Evolutionary conservation across 2,888 invertebrate genomes (phyloP).

Genomic region (Dendrolimus pini): DNA sequence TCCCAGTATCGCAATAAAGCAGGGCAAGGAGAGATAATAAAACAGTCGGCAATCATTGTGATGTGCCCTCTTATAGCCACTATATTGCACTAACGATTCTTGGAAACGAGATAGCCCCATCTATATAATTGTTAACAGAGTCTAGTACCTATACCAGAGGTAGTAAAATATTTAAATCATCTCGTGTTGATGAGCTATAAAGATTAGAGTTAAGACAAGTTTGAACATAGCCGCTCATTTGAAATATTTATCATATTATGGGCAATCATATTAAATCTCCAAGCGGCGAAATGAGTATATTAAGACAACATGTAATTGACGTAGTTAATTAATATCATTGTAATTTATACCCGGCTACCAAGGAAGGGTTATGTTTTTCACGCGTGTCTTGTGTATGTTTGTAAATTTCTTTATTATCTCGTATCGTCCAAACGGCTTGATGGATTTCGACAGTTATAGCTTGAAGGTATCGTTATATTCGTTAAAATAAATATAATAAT

Average conservation of each 20-base stretch:
- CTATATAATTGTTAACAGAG: not conserved
- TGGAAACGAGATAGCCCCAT: not conserved
- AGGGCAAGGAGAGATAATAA: constrained; percentile 26
- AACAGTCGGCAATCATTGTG: constrained; percentile 16
- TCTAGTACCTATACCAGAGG: constrained; percentile 1
- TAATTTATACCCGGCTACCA: too few relatives aligned
- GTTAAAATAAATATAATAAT: too few relatives aligned
- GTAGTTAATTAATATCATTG: too few relatives aligned
- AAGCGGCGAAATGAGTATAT: not conserved
- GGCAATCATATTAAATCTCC: not conserved
- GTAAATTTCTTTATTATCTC: too few relatives aligned
- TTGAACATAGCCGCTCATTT: not conserved
- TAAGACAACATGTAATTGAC: not conserved
- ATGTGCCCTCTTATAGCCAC: constrained; percentile 6
- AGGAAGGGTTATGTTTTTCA: too few relatives aligned
- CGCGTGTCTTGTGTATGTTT: too few relatives aligned
- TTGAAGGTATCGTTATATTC: too few relatives aligned
- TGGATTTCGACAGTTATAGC: too few relatives aligned
- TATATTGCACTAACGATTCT: constrained; percentile 1
- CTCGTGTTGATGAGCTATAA: constrained; percentile 25
- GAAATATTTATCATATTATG: not conserved
- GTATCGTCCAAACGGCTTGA: too few relatives aligned
- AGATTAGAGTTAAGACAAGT: constrained; percentile 17
- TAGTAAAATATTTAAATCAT: constrained; percentile 19
- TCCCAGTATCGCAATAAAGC: constrained; percentile 54